Percentiles rank a stretch among this genome's conserved stretches.
phyloP scores from a whole-genome alignment of 1,140 invertebrate species.

The Papilio polyxenes region DNA sequence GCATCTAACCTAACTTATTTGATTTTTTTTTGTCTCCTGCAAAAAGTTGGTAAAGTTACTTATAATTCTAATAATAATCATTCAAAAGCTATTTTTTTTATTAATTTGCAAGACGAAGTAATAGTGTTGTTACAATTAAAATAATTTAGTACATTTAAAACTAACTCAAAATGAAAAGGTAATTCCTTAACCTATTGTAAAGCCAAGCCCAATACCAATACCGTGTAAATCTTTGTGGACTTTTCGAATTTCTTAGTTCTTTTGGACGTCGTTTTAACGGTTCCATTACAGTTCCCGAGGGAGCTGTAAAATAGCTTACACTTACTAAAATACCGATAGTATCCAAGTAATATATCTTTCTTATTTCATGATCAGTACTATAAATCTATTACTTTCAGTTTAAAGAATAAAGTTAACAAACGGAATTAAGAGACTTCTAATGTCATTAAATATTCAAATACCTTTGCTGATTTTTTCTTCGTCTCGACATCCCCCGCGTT shows the following conservation, averaged over 20 bases:
- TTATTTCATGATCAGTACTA: constrained; percentile 36
- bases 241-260: constrained; percentile 52
- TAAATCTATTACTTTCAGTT: constrained; percentile 23
- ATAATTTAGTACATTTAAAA: background rate
- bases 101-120: no score
- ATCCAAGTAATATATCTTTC: constrained; percentile 52
- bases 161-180: background rate
- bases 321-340: constrained; percentile 50
- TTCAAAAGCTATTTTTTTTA: no score
- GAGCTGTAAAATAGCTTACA: constrained; percentile 56
- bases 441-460: constrained; percentile 44
- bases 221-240: constrained; percentile 64
- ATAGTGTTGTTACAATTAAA: background rate
- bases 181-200: background rate
- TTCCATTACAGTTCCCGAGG: constrained; percentile 65
- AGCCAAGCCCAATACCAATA: constrained; percentile 36
- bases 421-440: background rate
- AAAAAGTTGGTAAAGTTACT: background rate
- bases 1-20: background rate
- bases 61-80: background rate
- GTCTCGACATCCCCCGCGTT: constrained; percentile 56
- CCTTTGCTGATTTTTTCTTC: constrained; percentile 75
- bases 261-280: constrained; percentile 63
- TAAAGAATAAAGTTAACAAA: constrained; percentile 16
- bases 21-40: background rate